A percentile compares a stretch with the other conserved stretches of the same genome.
phyloP scores from a whole-genome alignment of 2,113 vertebrate species.

The Hiodon alosoides region DNA sequence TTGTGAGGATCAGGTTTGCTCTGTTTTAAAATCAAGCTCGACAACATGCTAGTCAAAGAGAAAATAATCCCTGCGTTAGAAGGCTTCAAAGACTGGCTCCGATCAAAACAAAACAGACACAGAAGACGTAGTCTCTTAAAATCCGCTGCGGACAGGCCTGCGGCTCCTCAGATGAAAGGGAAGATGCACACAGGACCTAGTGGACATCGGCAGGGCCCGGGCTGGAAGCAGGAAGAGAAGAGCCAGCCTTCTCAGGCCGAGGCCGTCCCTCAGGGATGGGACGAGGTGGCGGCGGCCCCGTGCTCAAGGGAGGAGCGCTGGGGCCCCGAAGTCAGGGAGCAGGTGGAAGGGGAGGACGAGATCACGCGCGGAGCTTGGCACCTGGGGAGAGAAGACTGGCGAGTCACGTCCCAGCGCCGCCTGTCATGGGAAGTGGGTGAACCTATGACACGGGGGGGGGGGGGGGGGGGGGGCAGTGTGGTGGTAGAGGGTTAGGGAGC shows the following conservation, averaged over 20 bases:
- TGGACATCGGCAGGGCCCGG: neutral
- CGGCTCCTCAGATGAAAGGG: neutral
- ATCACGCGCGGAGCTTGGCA: slow-evolving; percentile 74
- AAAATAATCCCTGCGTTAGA: neutral
- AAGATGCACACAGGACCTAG: slow-evolving; percentile 3
- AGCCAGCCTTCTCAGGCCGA: neutral
- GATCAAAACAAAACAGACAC: neutral
- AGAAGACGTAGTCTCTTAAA: neutral
- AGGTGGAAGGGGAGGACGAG: slow-evolving; percentile 70
- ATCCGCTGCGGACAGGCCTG: neutral
- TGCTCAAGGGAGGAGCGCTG: slow-evolving; percentile 41
- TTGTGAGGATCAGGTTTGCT: neutral
- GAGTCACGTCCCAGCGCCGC: neutral
- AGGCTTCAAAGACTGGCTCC: slow-evolving; percentile 7
- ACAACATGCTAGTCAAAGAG: slow-evolving; percentile 17
- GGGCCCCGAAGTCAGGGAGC: slow-evolving; percentile 67
- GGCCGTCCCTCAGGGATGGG: slow-evolving; percentile 19
- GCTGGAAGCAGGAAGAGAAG: neutral
- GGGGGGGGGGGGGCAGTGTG: neutral
- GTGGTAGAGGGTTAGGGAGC: no score
- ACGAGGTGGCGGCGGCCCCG: slow-evolving; percentile 39
- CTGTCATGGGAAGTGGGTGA: neutral
- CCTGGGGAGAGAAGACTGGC: slow-evolving; percentile 56
- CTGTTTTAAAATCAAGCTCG: slow-evolving; percentile 1
- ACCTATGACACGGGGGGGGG: neutral